These are phyloP conservation scores for Poeciliopsis prolifica DNA, from an alignment of 2,113 vertebrate genomes.

Conservation along the genomic window DNA sequence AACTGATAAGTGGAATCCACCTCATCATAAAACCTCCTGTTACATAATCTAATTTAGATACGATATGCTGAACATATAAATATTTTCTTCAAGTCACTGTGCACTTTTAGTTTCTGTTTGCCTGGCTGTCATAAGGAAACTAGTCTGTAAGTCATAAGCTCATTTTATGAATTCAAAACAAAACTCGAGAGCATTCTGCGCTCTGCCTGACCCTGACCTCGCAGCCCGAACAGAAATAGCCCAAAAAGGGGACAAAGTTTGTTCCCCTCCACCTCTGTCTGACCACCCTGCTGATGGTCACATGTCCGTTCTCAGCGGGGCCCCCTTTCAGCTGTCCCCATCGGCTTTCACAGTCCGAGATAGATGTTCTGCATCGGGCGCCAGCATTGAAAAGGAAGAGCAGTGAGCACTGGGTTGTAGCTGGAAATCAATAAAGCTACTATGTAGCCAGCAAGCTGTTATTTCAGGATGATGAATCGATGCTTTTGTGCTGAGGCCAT, in stretches of 20 bases:
- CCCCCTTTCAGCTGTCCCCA: constrained; percentile 20
- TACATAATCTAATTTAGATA: neutral
- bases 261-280: neutral
- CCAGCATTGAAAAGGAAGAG: constrained; percentile 37
- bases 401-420: constrained; percentile 12
- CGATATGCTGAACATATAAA: neutral
- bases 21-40: neutral
- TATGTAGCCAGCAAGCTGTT: constrained; percentile 24
- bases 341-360: constrained; percentile 18
- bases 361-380: constrained; percentile 33
- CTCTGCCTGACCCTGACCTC: neutral
- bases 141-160: neutral
- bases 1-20: neutral
- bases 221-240: constrained; percentile 25
- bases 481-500: constrained; percentile 18
- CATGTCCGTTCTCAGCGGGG: constrained; percentile 11
- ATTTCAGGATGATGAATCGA: constrained; percentile 33
- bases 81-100: neutral
- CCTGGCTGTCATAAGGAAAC: neutral
- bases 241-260: constrained; percentile 52
- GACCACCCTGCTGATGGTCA: constrained; percentile 6
- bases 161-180: neutral
- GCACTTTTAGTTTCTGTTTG: neutral
- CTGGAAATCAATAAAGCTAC: constrained; percentile 50
- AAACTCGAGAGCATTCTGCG: neutral